phyloP scores from a whole-genome alignment of 2,888 invertebrate species.

The Acronicta leporina region DNA sequence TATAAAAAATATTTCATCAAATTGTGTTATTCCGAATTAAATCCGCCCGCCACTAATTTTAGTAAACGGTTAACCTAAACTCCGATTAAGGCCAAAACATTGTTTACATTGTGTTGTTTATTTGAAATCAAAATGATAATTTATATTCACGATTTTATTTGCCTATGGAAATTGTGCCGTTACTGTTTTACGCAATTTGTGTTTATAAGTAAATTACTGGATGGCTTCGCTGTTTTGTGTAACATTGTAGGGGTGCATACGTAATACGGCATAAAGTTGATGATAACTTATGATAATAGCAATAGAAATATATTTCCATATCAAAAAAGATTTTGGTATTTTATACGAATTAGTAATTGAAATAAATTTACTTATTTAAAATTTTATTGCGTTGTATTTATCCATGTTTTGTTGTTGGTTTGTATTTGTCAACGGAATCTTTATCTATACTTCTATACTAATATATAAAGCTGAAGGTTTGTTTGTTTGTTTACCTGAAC shows the following conservation, averaged over 20 bases:
- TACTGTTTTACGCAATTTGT: constrained; percentile 50
- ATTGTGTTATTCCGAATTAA: constrained; percentile 10
- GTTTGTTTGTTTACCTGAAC: too few relatives aligned
- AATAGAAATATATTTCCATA: constrained; percentile 42
- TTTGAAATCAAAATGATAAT: constrained; percentile 42
- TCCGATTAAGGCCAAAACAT: constrained; percentile 41
- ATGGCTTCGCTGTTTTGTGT: constrained; percentile 35
- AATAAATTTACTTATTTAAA: too few relatives aligned
- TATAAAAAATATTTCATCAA: too few relatives aligned
- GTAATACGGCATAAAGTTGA: constrained; percentile 37
- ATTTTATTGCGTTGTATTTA: too few relatives aligned
- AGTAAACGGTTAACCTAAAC: constrained; percentile 40
- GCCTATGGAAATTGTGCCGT: constrained; percentile 34
- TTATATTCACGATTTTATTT: constrained; percentile 45
- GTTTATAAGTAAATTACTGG: constrained; percentile 43
- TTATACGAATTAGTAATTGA: too few relatives aligned
- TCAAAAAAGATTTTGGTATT: background rate
- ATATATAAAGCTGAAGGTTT: too few relatives aligned
- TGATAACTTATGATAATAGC: constrained; percentile 41
- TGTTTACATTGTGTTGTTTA: constrained; percentile 47
- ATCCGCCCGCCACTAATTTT: constrained; percentile 19
- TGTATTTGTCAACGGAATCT: too few relatives aligned
- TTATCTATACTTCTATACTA: too few relatives aligned
- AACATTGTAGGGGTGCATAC: constrained; percentile 40
- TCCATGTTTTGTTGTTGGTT: too few relatives aligned